Percentiles rank a stretch among this genome's conserved stretches.
Conservation (phyloP, 2,888 invertebrate genomes). For the Cheilosia variabilis region DNA sequence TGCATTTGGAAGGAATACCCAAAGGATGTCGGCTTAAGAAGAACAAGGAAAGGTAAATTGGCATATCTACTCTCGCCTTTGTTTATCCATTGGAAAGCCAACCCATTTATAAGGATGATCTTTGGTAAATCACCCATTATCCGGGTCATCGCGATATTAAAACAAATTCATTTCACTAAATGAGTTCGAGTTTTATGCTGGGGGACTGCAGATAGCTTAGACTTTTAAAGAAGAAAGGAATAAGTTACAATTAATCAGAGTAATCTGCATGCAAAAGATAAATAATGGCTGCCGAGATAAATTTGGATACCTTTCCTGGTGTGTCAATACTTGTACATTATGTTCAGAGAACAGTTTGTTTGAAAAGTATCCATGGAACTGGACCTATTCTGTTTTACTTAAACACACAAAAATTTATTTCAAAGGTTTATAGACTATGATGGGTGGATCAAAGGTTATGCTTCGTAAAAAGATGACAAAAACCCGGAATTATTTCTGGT, state of each 20-base stretch:
- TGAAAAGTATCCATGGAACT: too few relatives aligned
- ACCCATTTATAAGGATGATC: constrained; percentile 24
- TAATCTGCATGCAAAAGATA: background rate
- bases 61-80: constrained; percentile 20
- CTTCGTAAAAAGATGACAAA: too few relatives aligned
- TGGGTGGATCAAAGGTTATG: too few relatives aligned
- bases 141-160: background rate
- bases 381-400: too few relatives aligned
- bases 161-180: constrained; percentile 27
- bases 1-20: constrained; percentile 30
- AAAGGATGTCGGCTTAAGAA: constrained; percentile 26
- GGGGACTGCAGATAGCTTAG: background rate
- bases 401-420: too few relatives aligned
- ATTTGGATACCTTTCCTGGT: too few relatives aligned
- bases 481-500: too few relatives aligned
- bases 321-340: too few relatives aligned
- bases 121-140: constrained; percentile 12
- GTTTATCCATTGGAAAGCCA: constrained; percentile 20
- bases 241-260: background rate
- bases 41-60: background rate
- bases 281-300: background rate
- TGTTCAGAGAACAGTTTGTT: too few relatives aligned
- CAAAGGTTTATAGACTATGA: too few relatives aligned
- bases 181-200: background rate
- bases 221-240: background rate